Base-by-base conservation (phyloP, 92 coral and sea anemone species). In the Metridium senile region DNA sequence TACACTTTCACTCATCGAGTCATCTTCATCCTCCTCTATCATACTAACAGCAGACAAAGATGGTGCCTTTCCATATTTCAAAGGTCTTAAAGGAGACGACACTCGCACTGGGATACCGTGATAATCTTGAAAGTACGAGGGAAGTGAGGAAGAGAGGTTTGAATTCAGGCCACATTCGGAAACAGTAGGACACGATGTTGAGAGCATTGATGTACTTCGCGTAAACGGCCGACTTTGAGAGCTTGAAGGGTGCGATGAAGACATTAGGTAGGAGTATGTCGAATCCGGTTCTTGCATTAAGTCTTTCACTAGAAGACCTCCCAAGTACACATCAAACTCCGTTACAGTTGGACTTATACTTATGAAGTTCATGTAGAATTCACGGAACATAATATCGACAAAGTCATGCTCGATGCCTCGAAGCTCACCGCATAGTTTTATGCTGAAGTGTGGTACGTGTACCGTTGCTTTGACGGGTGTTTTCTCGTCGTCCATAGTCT, bases 101-200 rank as follows among this genome's bases (percentile, higher is more conserved):
- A 93, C 78, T 0, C 90, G 94, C 47, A 85, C 78, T 18, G 89
- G 78, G 11, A 78, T 45, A 26, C 82, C 66, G 35, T 93, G 97
- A 46, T 93, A 74, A 16, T 72, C 71, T 39, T 87, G 89, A 57
- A 92, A 90, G 65, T 75, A 86, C 22, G 85, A 81, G 0, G 99
- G 99, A 0, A 95, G 88, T 9, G 99, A 95, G 11, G 96, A 87
- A 1, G 99, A 95, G 32, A 89, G 86, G 52, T 73, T 84, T 4
- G 88, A 74, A 70, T 59, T 86, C 1, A 83, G 68, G 0, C 96
- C 94, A 73, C 87, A 86, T 39, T 91, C 92, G 10, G 99, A 93
- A 16, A 96, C 94, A 45, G 90, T 86, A 17, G 99, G 99, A 69
- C 99, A 96, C 20, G 99, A 96, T 2, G 93, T 76, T 35, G 99